Conservation (phyloP, 2,888 invertebrate species). For the Ptychoptera albimana region DNA sequence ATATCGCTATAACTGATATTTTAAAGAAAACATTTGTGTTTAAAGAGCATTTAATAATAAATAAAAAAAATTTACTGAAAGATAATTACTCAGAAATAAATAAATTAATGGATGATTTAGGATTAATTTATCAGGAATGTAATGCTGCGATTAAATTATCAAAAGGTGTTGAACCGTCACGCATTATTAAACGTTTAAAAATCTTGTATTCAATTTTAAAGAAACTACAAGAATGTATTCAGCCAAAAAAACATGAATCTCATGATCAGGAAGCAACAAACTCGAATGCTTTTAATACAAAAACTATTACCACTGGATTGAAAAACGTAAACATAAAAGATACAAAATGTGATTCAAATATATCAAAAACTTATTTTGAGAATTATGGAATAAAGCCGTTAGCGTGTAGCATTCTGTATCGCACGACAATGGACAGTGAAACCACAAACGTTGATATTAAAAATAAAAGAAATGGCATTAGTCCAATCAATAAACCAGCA, state of each 20-base stretch:
- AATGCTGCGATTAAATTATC: conserved; percentile 22
- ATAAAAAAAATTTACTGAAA: conserved; percentile 16
- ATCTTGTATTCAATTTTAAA: conserved; percentile 22
- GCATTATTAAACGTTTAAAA: conserved; percentile 25
- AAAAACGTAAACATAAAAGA: conserved; percentile 1
- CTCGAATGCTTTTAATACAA: not conserved
- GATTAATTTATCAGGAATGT: conserved; percentile 23
- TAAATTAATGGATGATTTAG: conserved; percentile 18
- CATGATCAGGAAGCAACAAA: not conserved
- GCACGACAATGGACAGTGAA: conserved; percentile 2
- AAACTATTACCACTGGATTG: not conserved
- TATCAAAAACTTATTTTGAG: conserved; percentile 15
- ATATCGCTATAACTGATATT: conserved; percentile 10
- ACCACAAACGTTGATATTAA: conserved; percentile 2
- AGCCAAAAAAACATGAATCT: conserved; percentile 1
- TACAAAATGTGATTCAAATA: conserved; percentile 10
- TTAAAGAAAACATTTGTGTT: conserved; percentile 20
- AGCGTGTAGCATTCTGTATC: conserved; percentile 20
- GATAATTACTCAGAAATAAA: conserved; percentile 10
- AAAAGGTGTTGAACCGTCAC: conserved; percentile 19
- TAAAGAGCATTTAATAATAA: conserved; percentile 21
- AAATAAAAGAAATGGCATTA: too few relatives aligned
- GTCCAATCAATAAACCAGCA: not conserved
- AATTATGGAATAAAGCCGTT: conserved; percentile 16
- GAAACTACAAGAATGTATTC: conserved; percentile 18